Evolutionary conservation across 1,140 invertebrate species (phyloP).

Genomic region (Euborellia annulipes): DNA sequence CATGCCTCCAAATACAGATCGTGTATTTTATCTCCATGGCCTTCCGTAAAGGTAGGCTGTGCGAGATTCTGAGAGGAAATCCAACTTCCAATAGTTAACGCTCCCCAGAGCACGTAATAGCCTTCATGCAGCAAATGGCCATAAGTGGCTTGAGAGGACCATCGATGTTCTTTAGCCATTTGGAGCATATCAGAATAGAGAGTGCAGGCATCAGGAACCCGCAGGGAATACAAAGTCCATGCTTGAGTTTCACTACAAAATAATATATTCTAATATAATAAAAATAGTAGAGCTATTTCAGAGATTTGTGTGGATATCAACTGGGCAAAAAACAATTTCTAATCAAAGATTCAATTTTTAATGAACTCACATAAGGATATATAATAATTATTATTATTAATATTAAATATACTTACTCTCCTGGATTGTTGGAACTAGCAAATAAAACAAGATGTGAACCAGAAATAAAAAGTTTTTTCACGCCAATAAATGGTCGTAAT

Average conservation of each 20-base stretch:
- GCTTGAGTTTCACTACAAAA: constrained; percentile 2
- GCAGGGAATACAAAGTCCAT: constrained; percentile 51
- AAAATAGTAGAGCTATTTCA: too few relatives aligned
- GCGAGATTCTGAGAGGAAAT: constrained; percentile 17
- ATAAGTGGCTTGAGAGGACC: constrained; percentile 41
- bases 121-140: constrained; percentile 47
- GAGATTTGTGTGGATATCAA: too few relatives aligned
- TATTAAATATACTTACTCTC: too few relatives aligned
- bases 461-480: constrained; percentile 43
- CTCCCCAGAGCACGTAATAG: constrained; percentile 37
- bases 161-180: constrained; percentile 43
- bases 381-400: too few relatives aligned
- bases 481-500: constrained; percentile 51
- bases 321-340: too few relatives aligned
- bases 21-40: constrained; percentile 22
- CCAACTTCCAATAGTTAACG: constrained; percentile 26
- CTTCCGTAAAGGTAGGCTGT: constrained; percentile 17
- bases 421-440: constrained; percentile 33
- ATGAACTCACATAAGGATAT: too few relatives aligned
- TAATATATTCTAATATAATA: too few relatives aligned
- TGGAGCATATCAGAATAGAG: constrained; percentile 47
- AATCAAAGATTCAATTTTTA: too few relatives aligned
- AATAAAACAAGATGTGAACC: constrained; percentile 46
- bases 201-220: constrained; percentile 38
- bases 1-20: constrained; percentile 41